Percentiles rank a stretch among this genome's conserved stretches.
Conservation (phyloP, 2,113 vertebrate genomes). For the Tenrec ecaudatus region DNA sequence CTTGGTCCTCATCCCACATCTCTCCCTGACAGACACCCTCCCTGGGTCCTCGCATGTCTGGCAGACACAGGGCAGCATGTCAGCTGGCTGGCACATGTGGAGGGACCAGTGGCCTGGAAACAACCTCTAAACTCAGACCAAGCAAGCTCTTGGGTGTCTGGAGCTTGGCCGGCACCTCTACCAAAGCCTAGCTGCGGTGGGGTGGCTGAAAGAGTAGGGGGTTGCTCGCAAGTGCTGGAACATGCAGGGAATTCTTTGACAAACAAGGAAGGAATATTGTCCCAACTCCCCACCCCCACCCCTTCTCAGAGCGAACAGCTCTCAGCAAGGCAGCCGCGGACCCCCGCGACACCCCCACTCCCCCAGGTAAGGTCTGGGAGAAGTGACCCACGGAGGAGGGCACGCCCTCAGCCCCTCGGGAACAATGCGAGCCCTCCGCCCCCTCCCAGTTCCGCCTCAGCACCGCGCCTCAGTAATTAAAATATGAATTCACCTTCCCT, state of each 20-base stretch:
- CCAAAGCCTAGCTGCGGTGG: neutral
- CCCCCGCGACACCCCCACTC: neutral
- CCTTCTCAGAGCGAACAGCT: neutral
- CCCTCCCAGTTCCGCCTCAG: constrained; percentile 56
- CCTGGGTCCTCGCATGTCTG: neutral
- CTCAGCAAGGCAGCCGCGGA: neutral
- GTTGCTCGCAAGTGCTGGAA: constrained; percentile 41
- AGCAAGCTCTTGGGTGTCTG: neutral
- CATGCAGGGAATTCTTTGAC: constrained; percentile 37
- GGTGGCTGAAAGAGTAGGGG: neutral
- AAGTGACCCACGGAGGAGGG: constrained; percentile 48
- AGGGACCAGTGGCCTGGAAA: neutral
- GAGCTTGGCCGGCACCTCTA: neutral
- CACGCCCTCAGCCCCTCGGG: neutral
- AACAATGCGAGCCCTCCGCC: constrained; percentile 53
- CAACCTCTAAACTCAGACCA: neutral
- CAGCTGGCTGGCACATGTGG: neutral
- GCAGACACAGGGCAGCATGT: neutral
- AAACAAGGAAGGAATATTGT: neutral
- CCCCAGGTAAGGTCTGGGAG: constrained; percentile 68
- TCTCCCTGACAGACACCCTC: neutral
- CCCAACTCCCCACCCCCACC: neutral
- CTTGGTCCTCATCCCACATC: neutral
- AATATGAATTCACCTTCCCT: constrained; percentile 77
- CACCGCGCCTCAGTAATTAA: constrained; percentile 83